These are phyloP conservation scores for Pelagia noctiluca DNA, from an alignment of 30 jellyfish, hydroid and myxozoan species.

Conservation along the genomic window DNA sequence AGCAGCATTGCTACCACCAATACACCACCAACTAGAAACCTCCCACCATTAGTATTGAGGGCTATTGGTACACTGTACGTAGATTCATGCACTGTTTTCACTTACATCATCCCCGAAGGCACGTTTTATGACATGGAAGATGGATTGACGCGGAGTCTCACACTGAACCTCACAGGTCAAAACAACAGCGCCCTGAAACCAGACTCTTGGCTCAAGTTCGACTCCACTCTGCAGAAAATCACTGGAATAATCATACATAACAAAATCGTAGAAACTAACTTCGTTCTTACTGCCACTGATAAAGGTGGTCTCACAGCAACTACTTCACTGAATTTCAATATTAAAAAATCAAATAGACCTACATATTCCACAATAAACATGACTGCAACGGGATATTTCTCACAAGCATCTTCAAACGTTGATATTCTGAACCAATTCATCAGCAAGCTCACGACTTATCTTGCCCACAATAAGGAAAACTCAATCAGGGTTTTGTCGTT, in stretches of 20 bases:
- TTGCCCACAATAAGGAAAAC: background rate
- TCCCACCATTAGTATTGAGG: conserved; percentile 51
- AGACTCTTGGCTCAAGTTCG: conserved; percentile 79
- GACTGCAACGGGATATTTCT: conserved; percentile 8
- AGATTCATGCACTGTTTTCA: conserved; percentile 43
- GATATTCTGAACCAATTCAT: conserved; percentile 39
- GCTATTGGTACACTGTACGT: conserved; percentile 18
- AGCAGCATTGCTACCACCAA: conserved; percentile 1
- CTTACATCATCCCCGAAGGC: conserved; percentile 45
- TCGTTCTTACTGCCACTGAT: conserved; percentile 75
- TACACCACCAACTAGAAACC: conserved; percentile 35
- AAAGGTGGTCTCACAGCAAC: conserved; percentile 67
- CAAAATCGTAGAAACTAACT: background rate
- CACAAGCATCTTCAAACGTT: conserved; percentile 1
- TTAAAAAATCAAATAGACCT: background rate
- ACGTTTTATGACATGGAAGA: conserved; percentile 86
- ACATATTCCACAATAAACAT: conserved; percentile 4
- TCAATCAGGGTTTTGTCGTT: background rate
- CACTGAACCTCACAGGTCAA: conserved; percentile 19
- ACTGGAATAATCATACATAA: conserved; percentile 35
- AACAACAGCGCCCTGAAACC: conserved; percentile 31
- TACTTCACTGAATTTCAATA: conserved; percentile 12
- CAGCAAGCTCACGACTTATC: conserved; percentile 23
- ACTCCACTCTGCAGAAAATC: conserved; percentile 51
- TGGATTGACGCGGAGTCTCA: conserved; percentile 77